Conservation (phyloP, 1,140 invertebrate species). For the Phocides pigmalion region DNA sequence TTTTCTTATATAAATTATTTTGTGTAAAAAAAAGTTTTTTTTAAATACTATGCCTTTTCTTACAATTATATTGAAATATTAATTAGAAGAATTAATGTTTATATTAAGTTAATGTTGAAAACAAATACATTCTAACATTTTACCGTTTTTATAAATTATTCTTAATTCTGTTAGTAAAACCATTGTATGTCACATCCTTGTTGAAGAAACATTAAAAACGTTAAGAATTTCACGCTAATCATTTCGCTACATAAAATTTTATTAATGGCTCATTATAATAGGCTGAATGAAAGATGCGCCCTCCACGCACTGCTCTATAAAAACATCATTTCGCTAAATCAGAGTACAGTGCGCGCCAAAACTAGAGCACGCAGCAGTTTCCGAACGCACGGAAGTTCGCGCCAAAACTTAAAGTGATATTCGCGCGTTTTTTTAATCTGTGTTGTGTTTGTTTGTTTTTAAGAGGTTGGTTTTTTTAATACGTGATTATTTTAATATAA, state of each 20-base stretch:
- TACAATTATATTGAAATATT: too few species aligned
- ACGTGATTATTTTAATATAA: not conserved
- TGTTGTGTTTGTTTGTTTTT: slow-evolving; percentile 26
- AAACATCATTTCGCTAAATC: slow-evolving; percentile 49
- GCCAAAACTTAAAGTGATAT: slow-evolving; percentile 13
- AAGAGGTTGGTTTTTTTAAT: slow-evolving; percentile 22
- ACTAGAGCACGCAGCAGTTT: slow-evolving; percentile 35
- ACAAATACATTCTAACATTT: too few species aligned
- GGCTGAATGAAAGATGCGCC: slow-evolving; percentile 28
- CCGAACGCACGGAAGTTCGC: slow-evolving; percentile 27
- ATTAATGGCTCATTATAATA: slow-evolving; percentile 17
- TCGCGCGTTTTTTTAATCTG: slow-evolving; percentile 24
- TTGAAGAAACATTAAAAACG: too few species aligned
- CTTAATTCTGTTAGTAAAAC: too few species aligned
- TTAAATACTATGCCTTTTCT: too few species aligned
- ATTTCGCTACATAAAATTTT: slow-evolving; percentile 12
- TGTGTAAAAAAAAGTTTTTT: too few species aligned
- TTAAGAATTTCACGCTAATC: slow-evolving; percentile 13
- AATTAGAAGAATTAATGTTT: too few species aligned
- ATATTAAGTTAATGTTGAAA: too few species aligned
- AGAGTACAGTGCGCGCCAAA: slow-evolving; percentile 43
- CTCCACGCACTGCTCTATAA: slow-evolving; percentile 38
- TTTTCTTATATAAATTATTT: too few species aligned
- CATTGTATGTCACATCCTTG: too few species aligned
- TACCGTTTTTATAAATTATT: too few species aligned